Evolutionary conservation across 2,888 invertebrate genomes (phyloP).

Genomic region (Magallana nippona): DNA sequence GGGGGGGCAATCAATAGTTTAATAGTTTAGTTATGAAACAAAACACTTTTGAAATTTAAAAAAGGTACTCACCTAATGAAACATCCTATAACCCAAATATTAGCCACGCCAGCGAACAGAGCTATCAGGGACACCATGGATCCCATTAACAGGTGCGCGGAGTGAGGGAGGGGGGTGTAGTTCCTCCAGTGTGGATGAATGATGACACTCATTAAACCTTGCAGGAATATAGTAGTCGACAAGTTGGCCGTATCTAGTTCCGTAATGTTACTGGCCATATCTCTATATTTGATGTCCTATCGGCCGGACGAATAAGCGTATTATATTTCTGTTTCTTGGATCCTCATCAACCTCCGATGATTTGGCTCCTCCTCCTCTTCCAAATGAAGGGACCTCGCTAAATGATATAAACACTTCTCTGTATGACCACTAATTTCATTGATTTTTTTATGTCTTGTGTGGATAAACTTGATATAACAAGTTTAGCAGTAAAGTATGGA

Average conservation of each 20-base stretch:
- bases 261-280: not conserved
- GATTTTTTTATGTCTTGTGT: not conserved
- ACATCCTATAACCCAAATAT: constrained; percentile 18
- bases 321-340: not conserved
- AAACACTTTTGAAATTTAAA: too few species aligned
- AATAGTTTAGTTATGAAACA: too few species aligned
- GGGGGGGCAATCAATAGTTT: too few species aligned
- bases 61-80: constrained; percentile 33
- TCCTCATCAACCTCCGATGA: not conserved
- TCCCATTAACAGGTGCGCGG: constrained; percentile 17
- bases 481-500: too few species aligned
- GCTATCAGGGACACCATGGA: not conserved
- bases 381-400: not conserved
- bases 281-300: not conserved
- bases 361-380: not conserved
- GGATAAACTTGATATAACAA: too few species aligned
- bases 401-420: not conserved
- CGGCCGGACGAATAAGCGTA: not conserved
- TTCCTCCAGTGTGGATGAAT: constrained; percentile 20
- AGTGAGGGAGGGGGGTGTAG: not conserved
- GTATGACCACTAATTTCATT: not conserved
- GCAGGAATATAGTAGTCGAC: not conserved
- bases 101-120: constrained; percentile 15
- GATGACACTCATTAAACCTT: not conserved
- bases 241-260: not conserved